Evolutionary conservation across 2,888 invertebrate species (phyloP), one percentile per base, ranked within the genome.

Genomic region (Campopleginae sp.): DNA sequence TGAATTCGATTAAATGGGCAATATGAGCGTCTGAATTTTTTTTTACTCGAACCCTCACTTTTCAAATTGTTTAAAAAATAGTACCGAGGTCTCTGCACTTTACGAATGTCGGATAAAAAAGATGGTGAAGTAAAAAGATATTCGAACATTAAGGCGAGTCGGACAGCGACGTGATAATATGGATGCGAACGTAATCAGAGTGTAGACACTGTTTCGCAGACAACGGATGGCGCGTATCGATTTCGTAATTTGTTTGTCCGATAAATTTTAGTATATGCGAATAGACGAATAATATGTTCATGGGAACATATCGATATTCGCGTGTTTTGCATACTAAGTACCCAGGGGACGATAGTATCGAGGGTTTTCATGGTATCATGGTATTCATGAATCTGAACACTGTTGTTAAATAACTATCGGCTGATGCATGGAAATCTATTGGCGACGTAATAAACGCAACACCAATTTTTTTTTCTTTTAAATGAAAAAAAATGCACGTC

Each of bases 291-390:
- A 38, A 80, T 65, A 63, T 61, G 51, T 63, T 51, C 51, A 51
- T 17, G 44, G 33, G 23, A 51, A 74, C 31, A 42, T 46, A 75
- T 75, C 58, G 42, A 68, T 58, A 54, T n/a, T 3, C 27, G 7
- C 66, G 38, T 75, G 74, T 23, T 80, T 80, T 80, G 75, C 80
- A 80, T 80, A 65, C 58, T 61, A 44, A 75, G 46, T 66, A 61
- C 44, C 33, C 48, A n/a, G 17, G 54, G 44, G 54, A 74, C 42
- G 33, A 61, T n/a, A 31, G 71, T 14, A 51, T 5, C n/a, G 38
- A 17, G 23, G 23, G 31, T 10, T 38, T 46, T 8, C 23, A 46
- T 70, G 33, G 51, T n/a, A 17, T 5, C n/a, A 54, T 31, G 38
- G 38, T 76, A 61, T 61, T 48, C 75, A 61, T 76, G 75, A 65